Percentiles rank a stretch among this genome's conserved stretches.
phyloP scores from a whole-genome alignment of 2,797 vertebrate species.

The Falco naumanni region DNA sequence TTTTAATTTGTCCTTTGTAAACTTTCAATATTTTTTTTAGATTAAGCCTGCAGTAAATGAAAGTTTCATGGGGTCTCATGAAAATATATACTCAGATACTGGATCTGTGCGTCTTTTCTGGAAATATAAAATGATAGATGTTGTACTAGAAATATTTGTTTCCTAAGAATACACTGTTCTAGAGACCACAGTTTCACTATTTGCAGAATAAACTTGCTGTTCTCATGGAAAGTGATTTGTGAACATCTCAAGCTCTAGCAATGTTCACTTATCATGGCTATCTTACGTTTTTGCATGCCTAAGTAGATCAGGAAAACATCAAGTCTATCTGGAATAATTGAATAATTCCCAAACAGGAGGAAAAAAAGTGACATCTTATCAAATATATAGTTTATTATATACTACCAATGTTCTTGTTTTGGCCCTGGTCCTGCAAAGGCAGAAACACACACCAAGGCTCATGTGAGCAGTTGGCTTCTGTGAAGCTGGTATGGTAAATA shows the following conservation, averaged over 20 bases:
- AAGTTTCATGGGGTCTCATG: neutral
- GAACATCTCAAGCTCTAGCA: neutral
- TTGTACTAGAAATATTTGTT: neutral
- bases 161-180: neutral
- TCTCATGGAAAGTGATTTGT: neutral
- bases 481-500: neutral
- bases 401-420: neutral
- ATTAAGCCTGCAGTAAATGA: neutral
- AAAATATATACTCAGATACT: neutral
- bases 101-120: neutral
- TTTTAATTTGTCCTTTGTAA: neutral
- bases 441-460: neutral
- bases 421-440: neutral
- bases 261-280: neutral
- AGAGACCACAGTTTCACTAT: neutral
- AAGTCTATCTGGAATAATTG: neutral
- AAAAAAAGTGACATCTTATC: neutral
- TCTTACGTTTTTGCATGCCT: neutral
- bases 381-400: neutral
- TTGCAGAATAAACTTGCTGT: neutral
- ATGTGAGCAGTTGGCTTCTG: neutral
- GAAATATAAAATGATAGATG: neutral
- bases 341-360: neutral
- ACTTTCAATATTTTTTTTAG: neutral
- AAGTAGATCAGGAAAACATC: neutral